Conservation (phyloP, 1,140 invertebrate species). For the Zaprionus gabonicus region DNA sequence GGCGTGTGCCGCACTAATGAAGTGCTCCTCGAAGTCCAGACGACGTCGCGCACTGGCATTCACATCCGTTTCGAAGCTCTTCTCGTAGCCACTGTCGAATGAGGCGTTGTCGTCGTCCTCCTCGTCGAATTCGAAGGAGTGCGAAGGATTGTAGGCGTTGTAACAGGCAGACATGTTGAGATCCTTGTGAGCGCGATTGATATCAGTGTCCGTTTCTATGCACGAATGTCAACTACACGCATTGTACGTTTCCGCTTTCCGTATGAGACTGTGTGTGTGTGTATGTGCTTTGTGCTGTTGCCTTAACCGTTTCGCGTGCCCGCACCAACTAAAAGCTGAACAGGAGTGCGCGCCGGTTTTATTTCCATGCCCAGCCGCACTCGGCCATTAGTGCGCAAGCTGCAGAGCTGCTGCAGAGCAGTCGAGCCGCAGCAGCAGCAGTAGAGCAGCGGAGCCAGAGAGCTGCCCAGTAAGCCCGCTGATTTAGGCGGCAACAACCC, state of each 20-base stretch:
- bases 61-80: conserved; percentile 85
- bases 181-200: not conserved
- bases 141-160: conserved; percentile 74
- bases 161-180: conserved; percentile 80
- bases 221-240: conserved; percentile 27
- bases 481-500: conserved; percentile 81
- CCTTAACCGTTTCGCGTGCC: conserved; percentile 74
- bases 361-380: conserved; percentile 52
- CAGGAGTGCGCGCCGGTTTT: conserved; percentile 76
- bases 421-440: conserved; percentile 13
- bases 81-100: conserved; percentile 89
- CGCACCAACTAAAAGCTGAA: conserved; percentile 81
- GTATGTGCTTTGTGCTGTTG: conserved; percentile 21
- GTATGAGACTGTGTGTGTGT: conserved; percentile 24
- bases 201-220: conserved; percentile 14
- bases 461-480: conserved; percentile 62
- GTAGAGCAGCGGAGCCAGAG: conserved; percentile 7
- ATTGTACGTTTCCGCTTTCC: conserved; percentile 38
- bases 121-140: conserved; percentile 87
- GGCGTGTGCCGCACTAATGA: conserved; percentile 37
- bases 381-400: conserved; percentile 61
- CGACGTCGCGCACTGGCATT: conserved; percentile 65
- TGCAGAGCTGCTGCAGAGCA: conserved; percentile 25
- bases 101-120: conserved; percentile 87
- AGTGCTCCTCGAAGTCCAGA: conserved; percentile 65